These are phyloP conservation scores for Notolepis coatsorum DNA, from an alignment of 2,797 vertebrate species.

Conservation along the genomic window DNA sequence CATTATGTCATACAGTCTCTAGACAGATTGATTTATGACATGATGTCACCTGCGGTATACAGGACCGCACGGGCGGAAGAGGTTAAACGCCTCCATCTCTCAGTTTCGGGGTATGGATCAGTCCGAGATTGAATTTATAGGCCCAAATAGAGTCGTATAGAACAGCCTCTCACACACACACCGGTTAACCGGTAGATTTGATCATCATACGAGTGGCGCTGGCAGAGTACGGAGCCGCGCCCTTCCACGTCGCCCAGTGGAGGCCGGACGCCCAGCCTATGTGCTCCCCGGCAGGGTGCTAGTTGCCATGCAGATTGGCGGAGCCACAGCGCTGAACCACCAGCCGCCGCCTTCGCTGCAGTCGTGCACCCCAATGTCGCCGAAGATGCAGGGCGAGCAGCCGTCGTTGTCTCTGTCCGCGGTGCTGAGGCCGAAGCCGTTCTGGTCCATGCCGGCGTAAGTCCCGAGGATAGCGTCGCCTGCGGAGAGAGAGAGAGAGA, in stretches of 20 bases:
- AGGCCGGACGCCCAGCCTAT: conserved; percentile 15
- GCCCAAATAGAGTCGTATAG: too few species aligned
- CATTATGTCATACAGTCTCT: too few species aligned
- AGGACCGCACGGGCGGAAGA: too few species aligned
- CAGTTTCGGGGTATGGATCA: too few species aligned
- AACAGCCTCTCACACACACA: too few species aligned
- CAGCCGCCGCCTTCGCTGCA: conserved; percentile 43
- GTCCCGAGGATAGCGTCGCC: conserved; percentile 42
- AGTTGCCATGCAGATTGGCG: conserved; percentile 38
- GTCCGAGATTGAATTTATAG: too few species aligned
- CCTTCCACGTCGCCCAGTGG: conserved; percentile 32
- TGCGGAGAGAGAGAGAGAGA: background rate
- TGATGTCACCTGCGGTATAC: too few species aligned
- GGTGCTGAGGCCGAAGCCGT: conserved; percentile 53
- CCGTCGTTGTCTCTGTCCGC: conserved; percentile 38
- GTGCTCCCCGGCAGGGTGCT: conserved; percentile 18
- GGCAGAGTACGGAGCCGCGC: conserved; percentile 14
- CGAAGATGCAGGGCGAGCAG: conserved; percentile 30
- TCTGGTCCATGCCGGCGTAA: conserved; percentile 27
- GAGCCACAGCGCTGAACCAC: conserved; percentile 57
- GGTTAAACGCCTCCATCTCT: too few species aligned
- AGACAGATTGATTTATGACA: too few species aligned
- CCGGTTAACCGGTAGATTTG: too few species aligned
- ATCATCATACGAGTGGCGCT: too few species aligned
- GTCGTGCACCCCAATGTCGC: conserved; percentile 4